Base-by-base conservation (phyloP, 2,113 vertebrate genomes). In the Mustelus asterias region DNA sequence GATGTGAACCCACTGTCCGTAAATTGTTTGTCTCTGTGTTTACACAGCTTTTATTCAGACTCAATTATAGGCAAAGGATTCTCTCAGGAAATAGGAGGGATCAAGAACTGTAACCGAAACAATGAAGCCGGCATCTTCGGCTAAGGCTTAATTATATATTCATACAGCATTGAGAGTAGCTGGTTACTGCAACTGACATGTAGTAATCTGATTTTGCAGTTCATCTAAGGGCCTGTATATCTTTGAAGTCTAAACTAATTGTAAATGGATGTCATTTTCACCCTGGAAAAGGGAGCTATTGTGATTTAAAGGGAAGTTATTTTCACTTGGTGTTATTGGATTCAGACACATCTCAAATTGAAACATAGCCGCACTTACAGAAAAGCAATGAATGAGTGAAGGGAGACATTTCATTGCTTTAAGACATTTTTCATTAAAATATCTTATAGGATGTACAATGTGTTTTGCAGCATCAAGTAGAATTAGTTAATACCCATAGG, bases 401-500 rank as follows among this genome's bases (percentile, higher is more conserved):
- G 14, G 18, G 29, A 3, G 9, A 63, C 29, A 5, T 65, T 65
- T 20, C 33, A 67, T 41, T 69, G 58, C 22, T 70, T 94, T 94
- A 48, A 95, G 26, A 72, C 10, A 41, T 41, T 29, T 95, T 72
- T 72, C 10, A 13, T 70, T 11, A 44, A 94, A 70, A 69, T 63
- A 44, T 48, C 18, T 26, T 18, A 11, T 29, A 14, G n/a, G 67
- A 26, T 70, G 69, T 26, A 70, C 24, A 69, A 48, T 24, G 44
- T 22, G 44, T 89, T 89, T 89, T 89, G 54, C 54, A 83, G 78
- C 78, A 83, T 89, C 86, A 48, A 89, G 54, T 60, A 89, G 48
- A 89, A 89, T 60, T 26, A 58, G 26, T 89, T 14, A 89, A 89
- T 89, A 89, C 86, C 86, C 86, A 58, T 54, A 58, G 54, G 86